Evolutionary conservation across 2,888 invertebrate genomes (phyloP).

Genomic region (Lasiommata megera): DNA sequence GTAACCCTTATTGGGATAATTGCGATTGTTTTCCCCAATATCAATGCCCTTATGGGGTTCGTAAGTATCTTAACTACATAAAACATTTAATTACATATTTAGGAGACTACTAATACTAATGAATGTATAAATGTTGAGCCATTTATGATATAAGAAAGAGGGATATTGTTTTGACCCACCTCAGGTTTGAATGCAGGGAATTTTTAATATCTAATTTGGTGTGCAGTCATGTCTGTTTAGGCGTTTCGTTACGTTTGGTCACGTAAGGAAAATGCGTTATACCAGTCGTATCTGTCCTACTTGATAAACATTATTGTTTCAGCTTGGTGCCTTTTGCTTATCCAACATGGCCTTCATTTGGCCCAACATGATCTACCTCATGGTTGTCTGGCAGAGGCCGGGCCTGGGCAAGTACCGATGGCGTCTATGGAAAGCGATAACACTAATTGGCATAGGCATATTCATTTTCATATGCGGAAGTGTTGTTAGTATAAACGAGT

Average conservation of each 20-base stretch:
- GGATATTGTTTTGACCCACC: too few relatives aligned
- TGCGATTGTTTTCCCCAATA: slow-evolving; percentile 56
- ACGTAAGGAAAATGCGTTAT: too few relatives aligned
- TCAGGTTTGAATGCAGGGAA: too few relatives aligned
- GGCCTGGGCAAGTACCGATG: slow-evolving; percentile 61
- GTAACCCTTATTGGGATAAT: slow-evolving; percentile 39
- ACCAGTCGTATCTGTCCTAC: too few relatives aligned
- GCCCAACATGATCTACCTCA: slow-evolving; percentile 63
- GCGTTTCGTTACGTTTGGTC: too few relatives aligned
- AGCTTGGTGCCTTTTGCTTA: slow-evolving; percentile 71
- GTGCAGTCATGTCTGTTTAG: too few relatives aligned
- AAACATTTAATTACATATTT: too few relatives aligned
- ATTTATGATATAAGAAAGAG: too few relatives aligned
- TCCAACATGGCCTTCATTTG: slow-evolving; percentile 74
- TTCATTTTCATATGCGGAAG: slow-evolving; percentile 53
- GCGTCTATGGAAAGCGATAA: slow-evolving; percentile 58
- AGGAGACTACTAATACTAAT: too few relatives aligned
- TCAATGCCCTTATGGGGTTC: slow-evolving; percentile 62
- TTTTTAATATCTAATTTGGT: too few relatives aligned
- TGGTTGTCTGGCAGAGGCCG: slow-evolving; percentile 64
- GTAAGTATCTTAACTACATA: slow-evolving; percentile 47
- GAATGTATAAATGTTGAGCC: too few relatives aligned
- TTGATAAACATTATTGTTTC: slow-evolving; percentile 36
- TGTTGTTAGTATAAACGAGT: slow-evolving; percentile 40
- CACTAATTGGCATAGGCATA: slow-evolving; percentile 50